Evolutionary conservation across 2,888 invertebrate genomes (phyloP).

Genomic region (Netelia melanura): DNA sequence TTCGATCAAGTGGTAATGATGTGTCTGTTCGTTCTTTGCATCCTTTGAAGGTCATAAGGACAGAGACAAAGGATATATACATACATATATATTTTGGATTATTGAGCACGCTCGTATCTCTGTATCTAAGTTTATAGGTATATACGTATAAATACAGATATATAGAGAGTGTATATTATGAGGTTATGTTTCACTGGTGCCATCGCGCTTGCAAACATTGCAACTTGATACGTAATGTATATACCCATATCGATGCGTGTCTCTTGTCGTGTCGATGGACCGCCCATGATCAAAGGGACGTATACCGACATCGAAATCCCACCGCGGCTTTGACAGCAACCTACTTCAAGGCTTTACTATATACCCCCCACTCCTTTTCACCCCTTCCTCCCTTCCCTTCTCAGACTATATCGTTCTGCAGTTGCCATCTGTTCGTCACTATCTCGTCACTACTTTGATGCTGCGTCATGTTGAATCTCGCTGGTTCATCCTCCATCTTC

Average conservation of each 20-base stretch:
- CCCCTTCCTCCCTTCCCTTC: not conserved
- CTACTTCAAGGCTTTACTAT: not conserved
- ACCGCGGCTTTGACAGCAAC: constrained; percentile 72
- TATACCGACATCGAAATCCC: constrained; percentile 68
- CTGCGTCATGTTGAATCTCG: constrained; percentile 11
- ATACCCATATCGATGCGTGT: constrained; percentile 26
- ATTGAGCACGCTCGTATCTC: no score
- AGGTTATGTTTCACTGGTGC: not conserved
- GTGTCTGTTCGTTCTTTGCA: not conserved
- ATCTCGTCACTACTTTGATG: constrained; percentile 32
- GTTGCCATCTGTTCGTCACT: constrained; percentile 5
- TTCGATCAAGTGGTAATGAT: not conserved
- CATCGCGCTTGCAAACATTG: constrained; percentile 1
- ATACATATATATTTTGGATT: no score
- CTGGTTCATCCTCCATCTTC: constrained; percentile 7
- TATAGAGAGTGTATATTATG: constrained; percentile 8
- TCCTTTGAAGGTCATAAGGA: not conserved
- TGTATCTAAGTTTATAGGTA: not conserved
- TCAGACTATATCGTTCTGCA: not conserved
- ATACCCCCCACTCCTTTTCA: not conserved
- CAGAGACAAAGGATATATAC: no score
- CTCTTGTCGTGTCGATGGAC: constrained; percentile 52
- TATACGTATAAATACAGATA: not conserved
- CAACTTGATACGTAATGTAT: constrained; percentile 51
- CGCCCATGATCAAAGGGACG: constrained; percentile 74